These are phyloP conservation scores for Neuroscelio doddi DNA, from an alignment of 2,888 invertebrate species.

Conservation along the genomic window DNA sequence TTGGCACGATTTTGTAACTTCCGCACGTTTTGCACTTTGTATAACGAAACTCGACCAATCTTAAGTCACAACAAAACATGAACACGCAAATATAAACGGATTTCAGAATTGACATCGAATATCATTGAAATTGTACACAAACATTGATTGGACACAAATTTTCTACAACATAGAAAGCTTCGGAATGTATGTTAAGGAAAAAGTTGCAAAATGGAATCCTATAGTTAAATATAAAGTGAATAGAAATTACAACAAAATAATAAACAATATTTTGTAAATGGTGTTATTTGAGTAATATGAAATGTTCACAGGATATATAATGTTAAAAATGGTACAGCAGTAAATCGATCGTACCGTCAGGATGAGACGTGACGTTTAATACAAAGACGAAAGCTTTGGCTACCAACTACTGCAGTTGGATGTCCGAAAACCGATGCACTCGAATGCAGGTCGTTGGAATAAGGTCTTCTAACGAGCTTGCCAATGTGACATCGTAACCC, in stretches of 20 bases:
- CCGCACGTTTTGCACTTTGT: constrained; percentile 18
- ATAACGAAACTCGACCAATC: constrained; percentile 12
- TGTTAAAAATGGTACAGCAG: constrained; percentile 31
- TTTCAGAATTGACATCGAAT: too few relatives aligned
- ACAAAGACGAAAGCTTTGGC: constrained; percentile 33
- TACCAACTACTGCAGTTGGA: constrained; percentile 11
- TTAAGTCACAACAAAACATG: not conserved
- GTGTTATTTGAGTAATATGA: too few relatives aligned
- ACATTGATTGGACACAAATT: too few relatives aligned
- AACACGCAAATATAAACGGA: too few relatives aligned
- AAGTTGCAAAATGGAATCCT: too few relatives aligned
- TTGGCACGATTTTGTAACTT: constrained; percentile 39
- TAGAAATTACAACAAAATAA: too few relatives aligned
- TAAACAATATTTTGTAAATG: too few relatives aligned
- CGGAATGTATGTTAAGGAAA: too few relatives aligned
- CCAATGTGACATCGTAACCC: constrained; percentile 34
- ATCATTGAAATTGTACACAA: too few relatives aligned
- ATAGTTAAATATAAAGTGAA: too few relatives aligned
- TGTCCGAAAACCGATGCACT: constrained; percentile 32
- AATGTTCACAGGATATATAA: constrained; percentile 17
- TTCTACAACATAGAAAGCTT: too few relatives aligned
- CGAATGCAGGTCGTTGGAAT: constrained; percentile 32
- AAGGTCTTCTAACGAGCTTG: constrained; percentile 41
- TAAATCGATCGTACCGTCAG: constrained; percentile 30
- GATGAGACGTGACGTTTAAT: constrained; percentile 24